These are phyloP conservation scores for Palloptera scutellata DNA, from an alignment of 2,888 invertebrate species.

Conservation along the genomic window DNA sequence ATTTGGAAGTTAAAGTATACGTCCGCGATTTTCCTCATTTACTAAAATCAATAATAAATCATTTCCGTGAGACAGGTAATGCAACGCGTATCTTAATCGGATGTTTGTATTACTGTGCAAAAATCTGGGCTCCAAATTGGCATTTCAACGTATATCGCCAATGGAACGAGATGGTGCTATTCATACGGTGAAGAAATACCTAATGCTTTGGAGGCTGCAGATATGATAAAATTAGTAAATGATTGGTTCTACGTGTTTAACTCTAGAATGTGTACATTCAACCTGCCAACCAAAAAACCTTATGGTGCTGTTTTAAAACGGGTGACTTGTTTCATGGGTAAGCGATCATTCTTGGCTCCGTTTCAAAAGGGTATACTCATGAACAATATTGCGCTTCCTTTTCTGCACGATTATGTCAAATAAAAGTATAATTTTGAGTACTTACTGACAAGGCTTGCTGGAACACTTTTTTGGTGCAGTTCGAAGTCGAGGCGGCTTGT, in stretches of 20 bases:
- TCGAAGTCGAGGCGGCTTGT: neutral
- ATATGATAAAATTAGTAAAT: constrained; percentile 32
- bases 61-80: constrained; percentile 31
- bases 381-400: neutral
- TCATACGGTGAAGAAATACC: constrained; percentile 18
- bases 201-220: constrained; percentile 14
- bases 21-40: constrained; percentile 26
- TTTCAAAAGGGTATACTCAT: constrained; percentile 10
- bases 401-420: neutral
- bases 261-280: constrained; percentile 2
- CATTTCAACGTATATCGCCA: constrained; percentile 19
- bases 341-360: neutral
- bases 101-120: constrained; percentile 3
- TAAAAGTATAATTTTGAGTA: neutral
- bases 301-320: neutral
- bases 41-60: constrained; percentile 35
- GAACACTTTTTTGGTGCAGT: constrained; percentile 11
- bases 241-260: constrained; percentile 15
- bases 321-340: neutral
- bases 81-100: neutral
- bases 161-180: constrained; percentile 13
- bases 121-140: constrained; percentile 19
- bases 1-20: constrained; percentile 27
- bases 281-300: neutral
- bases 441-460: neutral